Base-by-base conservation (phyloP, 2,888 invertebrate species). In the Caenorhabditis sp. region DNA sequence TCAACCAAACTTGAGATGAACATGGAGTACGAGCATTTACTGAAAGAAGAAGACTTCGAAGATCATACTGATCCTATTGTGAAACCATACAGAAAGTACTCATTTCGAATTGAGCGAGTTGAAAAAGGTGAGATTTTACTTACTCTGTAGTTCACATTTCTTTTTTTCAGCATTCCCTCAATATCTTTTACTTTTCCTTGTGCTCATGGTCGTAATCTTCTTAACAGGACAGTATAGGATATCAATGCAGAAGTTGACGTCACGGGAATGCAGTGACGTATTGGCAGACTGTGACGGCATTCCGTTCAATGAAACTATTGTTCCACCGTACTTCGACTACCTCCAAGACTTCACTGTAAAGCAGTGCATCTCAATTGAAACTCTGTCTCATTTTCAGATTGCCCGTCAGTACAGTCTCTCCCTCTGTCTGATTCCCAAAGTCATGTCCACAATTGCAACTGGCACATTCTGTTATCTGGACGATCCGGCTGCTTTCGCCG, bases 281-380 rank as follows among this genome's bases (percentile, higher is more conserved):
- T 22, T 73, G 1, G 30, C 22, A 1, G 45, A 58, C 9, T 73
- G 72, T 24, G n/a, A 39, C 0, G 24, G 32, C 26, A 15, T 65
- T 11, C 43, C 56, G 4, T 65, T 73, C 30, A 46, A 63, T 13
- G 13, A 52, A 11, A 73, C 72, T 2, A 0, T 73, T 7, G 15
- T 73, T 11, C 58, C 72, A 13, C 72, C 72, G 22, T 65, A 45
- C 35, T 56, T 50, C 50, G 45, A 73, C 22, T 73, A 73, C 59
- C 52, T 73, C 15, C 52, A 73, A 37, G 65, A 73, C 45, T 73
- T 65, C 35, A 53, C 45, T 35, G 72, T 73, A 50, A 8, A 9
- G 9, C 35, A 9, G 35, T 9, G 9, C 13, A 13, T 13, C 9
- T 35, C 2, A 13, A 9, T 35, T 9, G 13, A 2, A 13, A 2